phyloP scores from a whole-genome alignment of 1,140 invertebrate species.

The Drosophila teissieri region DNA sequence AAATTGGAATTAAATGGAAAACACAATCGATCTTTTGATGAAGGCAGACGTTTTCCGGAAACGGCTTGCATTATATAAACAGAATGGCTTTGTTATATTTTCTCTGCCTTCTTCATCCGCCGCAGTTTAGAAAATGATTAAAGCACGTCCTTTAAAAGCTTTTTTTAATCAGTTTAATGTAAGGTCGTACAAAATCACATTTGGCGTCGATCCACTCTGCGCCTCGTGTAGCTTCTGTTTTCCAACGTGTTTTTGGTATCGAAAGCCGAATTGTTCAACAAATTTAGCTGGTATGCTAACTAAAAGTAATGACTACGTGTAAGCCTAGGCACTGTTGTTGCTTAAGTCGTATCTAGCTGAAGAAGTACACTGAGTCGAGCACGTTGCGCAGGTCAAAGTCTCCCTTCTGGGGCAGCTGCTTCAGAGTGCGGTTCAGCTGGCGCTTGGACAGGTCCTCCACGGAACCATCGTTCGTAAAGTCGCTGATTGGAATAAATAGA shows the following conservation, averaged over 20 bases:
- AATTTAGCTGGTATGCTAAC: constrained; percentile 52
- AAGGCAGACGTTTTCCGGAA: constrained; percentile 2
- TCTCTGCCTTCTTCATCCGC: too few relatives aligned
- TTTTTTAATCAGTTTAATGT: constrained; percentile 34
- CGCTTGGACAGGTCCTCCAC: constrained; percentile 86
- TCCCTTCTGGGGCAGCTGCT: constrained; percentile 89
- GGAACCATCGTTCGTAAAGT: constrained; percentile 86
- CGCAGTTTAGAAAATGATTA: background rate
- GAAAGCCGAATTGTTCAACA: constrained; percentile 58
- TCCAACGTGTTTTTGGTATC: constrained; percentile 54
- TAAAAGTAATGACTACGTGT: constrained; percentile 34
- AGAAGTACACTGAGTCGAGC: constrained; percentile 92
- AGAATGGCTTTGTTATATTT: too few relatives aligned
- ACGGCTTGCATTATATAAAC: background rate
- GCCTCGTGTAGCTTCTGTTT: constrained; percentile 13
- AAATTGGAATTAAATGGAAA: constrained; percentile 4
- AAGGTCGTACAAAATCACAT: constrained; percentile 61
- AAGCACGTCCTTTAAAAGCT: background rate
- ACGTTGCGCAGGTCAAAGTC: constrained; percentile 91
- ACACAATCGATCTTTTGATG: constrained; percentile 3
- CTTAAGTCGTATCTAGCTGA: constrained; percentile 88
- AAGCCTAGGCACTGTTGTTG: constrained; percentile 55
- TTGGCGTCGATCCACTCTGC: constrained; percentile 5
- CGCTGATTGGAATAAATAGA: constrained; percentile 79
- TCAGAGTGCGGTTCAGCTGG: constrained; percentile 87